Percentiles rank a stretch among this genome's conserved stretches.
Evolutionary conservation across 1,140 invertebrate species (phyloP).

Genomic region (Andricus grossulariae): DNA sequence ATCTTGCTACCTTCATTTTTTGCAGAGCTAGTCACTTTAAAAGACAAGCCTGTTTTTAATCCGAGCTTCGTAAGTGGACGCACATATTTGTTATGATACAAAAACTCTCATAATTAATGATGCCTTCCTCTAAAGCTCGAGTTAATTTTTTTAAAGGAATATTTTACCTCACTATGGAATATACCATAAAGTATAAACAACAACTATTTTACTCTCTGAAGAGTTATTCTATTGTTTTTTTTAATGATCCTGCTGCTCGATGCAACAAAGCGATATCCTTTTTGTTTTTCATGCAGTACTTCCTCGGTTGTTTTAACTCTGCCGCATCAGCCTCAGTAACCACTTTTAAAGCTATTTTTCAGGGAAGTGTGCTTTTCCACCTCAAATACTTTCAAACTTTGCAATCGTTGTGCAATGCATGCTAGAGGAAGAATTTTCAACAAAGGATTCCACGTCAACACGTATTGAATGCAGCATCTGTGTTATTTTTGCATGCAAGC

Average conservation of each 20-base stretch:
- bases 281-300: not conserved
- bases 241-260: conserved; percentile 3
- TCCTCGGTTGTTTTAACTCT: not conserved
- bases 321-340: conserved; percentile 9
- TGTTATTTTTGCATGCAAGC: not conserved
- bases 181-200: not conserved
- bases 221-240: conserved; percentile 11
- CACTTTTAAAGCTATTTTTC: conserved; percentile 14
- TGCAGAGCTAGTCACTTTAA: no score
- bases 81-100: no score
- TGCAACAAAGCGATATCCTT: not conserved
- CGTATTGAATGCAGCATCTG: conserved; percentile 4
- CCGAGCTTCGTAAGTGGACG: no score
- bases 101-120: no score
- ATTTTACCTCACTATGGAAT: no score
- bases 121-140: no score
- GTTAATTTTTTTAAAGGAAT: no score
- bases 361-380: conserved; percentile 8
- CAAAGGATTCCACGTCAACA: conserved; percentile 4
- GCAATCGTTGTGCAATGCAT: conserved; percentile 11
- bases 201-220: not conserved
- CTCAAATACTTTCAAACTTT: conserved; percentile 16
- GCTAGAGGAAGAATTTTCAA: conserved; percentile 14
- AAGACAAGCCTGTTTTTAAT: no score
- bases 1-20: no score